Evolutionary conservation across 2,888 invertebrate species (phyloP), one percentile per base, ranked within the genome.

Genomic region (Xestoiulus laeticollis): DNA sequence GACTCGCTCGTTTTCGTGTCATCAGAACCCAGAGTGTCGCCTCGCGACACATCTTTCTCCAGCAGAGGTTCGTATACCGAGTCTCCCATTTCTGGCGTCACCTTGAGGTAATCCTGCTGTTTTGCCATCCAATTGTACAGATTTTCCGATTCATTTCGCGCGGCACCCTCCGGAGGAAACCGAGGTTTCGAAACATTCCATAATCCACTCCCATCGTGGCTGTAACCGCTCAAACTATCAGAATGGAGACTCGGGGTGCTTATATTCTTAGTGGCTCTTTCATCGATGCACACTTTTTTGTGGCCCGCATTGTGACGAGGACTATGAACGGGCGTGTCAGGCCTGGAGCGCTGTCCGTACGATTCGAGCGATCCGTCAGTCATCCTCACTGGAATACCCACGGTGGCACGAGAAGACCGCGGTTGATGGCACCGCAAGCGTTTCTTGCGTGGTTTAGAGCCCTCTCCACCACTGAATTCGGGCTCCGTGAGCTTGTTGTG

Each of bases 121-220:
- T 97, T 96, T 1, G 97, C 97, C 98, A 98, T 98, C 98, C 98
- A 98, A 90, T 96, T 96, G 92, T 98, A 98, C 83, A 98, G 93
- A 92, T 98, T 98, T 91, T 97, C 97, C n/a, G 95, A 94, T 26
- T 91, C 90, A 85, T 91, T 90, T 26, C 32, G 38, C 12, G 83
- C 8, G 19, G 48, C 32, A 87, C 90, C 89, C 59, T 89, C 89
- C 48, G 89, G 89, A 32, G 89, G 87, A 90, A 90, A 87, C 86
- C 88, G 89, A 26, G 89, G 89, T 86, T 89, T 89, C 59, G 90
- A 90, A 89, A 59, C 12, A 19, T 43, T 85, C 26, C 53, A 59
- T 14, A 68, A 82, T 5, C 26, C 82, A 5, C 82, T 86, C 1
- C 83, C 82, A 48, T 91, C 90, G 85, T 89, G 89, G 87, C 90